Percentiles rank a stretch among this genome's conserved stretches.
phyloP scores from a whole-genome alignment of 2,113 vertebrate species.

The Arothron firmamentum region DNA sequence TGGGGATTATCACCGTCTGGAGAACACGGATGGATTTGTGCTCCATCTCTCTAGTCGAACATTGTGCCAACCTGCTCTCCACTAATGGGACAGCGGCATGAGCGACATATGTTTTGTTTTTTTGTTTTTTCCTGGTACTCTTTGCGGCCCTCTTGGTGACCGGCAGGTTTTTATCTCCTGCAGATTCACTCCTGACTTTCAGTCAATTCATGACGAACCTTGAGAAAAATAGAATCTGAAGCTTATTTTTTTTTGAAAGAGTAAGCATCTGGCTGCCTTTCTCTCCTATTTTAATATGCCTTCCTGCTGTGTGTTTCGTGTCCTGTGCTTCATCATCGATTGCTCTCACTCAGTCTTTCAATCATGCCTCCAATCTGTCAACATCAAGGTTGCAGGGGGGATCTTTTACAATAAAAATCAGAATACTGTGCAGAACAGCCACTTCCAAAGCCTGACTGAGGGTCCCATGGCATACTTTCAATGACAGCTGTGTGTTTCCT shows the following conservation, averaged over 20 bases:
- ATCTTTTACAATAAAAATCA: conserved; percentile 31
- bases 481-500: conserved; percentile 18
- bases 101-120: too few relatives aligned
- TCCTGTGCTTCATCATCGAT: conserved; percentile 23
- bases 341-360: conserved; percentile 24
- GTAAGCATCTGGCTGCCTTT: conserved; percentile 15
- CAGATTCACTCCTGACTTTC: neutral
- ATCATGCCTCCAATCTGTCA: conserved; percentile 27
- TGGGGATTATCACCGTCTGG: conserved; percentile 67
- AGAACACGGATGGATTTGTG: conserved; percentile 60
- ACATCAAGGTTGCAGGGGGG: conserved; percentile 7
- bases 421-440: conserved; percentile 9
- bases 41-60: conserved; percentile 24
- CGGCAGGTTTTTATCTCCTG: conserved; percentile 21
- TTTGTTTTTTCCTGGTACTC: too few relatives aligned
- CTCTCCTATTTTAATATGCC: conserved; percentile 30
- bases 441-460: conserved; percentile 11
- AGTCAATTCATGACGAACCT: too few relatives aligned
- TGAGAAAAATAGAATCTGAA: conserved; percentile 42
- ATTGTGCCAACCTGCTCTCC: conserved; percentile 53
- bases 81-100: conserved; percentile 50
- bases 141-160: neutral
- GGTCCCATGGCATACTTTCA: conserved; percentile 2
- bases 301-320: conserved; percentile 33
- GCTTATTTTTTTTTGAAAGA: conserved; percentile 40